Evolutionary conservation across 2,113 vertebrate genomes (phyloP).

Genomic region (Choloepus hoffmanni): DNA sequence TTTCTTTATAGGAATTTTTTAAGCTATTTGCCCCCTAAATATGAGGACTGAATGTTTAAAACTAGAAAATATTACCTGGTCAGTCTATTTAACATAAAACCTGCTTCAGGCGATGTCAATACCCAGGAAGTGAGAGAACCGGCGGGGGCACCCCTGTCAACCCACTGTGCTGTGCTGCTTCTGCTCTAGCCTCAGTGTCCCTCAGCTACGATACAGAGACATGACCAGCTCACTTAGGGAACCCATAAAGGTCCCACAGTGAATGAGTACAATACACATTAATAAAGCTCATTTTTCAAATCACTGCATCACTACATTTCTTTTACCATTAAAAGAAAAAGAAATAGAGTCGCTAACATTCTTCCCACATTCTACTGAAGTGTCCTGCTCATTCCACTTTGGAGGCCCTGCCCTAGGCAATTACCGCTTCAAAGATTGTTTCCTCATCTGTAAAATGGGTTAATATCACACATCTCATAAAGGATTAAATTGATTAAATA

Average conservation of each 20-base stretch:
- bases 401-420: background rate
- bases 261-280: background rate
- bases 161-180: background rate
- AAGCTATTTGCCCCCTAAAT: slow-evolving; percentile 42
- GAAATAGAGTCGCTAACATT: background rate
- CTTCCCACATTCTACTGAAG: background rate
- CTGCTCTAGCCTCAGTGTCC: too few relatives aligned
- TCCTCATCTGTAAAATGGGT: slow-evolving; percentile 45
- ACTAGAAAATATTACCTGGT: background rate
- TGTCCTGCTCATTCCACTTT: background rate
- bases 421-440: background rate
- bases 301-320: background rate
- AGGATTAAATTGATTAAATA: background rate
- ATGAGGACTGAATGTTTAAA: slow-evolving; percentile 44
- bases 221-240: background rate
- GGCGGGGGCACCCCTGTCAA: rapidly evolving
- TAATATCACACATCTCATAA: background rate
- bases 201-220: too few relatives aligned
- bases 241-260: background rate
- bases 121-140: background rate
- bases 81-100: background rate
- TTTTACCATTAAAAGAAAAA: slow-evolving; percentile 11
- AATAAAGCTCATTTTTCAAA: background rate
- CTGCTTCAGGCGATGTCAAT: background rate
- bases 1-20: slow-evolving; percentile 62